These are phyloP conservation scores for Labeo calbasu DNA, from an alignment of 2,797 vertebrate genomes.

Conservation along the genomic window DNA sequence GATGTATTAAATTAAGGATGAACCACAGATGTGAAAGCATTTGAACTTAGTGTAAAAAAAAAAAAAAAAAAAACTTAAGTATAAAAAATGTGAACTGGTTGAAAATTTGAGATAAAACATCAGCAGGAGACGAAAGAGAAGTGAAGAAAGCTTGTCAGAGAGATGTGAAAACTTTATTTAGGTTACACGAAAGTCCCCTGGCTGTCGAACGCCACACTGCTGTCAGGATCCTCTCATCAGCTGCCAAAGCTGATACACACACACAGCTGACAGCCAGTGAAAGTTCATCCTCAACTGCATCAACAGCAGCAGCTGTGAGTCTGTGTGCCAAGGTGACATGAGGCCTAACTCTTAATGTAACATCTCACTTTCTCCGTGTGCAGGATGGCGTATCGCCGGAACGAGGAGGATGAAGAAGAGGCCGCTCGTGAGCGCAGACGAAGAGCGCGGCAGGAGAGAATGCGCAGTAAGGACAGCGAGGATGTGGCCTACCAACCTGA, in stretches of 20 bases:
- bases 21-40: too few relatives aligned
- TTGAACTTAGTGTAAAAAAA: not conserved
- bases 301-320: conserved; percentile 50
- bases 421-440: conserved; percentile 92
- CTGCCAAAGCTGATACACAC: conserved; percentile 30
- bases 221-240: conserved; percentile 30
- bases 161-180: conserved; percentile 32
- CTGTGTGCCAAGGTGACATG: conserved; percentile 17
- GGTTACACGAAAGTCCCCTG: conserved; percentile 16
- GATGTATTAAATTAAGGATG: too few relatives aligned
- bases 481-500: conserved; percentile 80
- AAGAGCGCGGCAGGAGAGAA: conserved; percentile 91
- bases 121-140: not conserved
- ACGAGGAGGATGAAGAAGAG: conserved; percentile 95
- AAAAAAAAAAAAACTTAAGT: not conserved
- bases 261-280: conserved; percentile 43
- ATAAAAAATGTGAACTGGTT: not conserved
- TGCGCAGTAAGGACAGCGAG: conserved; percentile 82
- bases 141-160: conserved; percentile 25
- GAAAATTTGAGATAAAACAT: not conserved
- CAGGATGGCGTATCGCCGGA: conserved; percentile 86
- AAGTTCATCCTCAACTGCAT: conserved; percentile 52
- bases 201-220: conserved; percentile 34
- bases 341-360: conserved; percentile 10
- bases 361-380: conserved; percentile 27